Conservation (phyloP, 1,140 invertebrate species). For the Brachystomella parvula region DNA sequence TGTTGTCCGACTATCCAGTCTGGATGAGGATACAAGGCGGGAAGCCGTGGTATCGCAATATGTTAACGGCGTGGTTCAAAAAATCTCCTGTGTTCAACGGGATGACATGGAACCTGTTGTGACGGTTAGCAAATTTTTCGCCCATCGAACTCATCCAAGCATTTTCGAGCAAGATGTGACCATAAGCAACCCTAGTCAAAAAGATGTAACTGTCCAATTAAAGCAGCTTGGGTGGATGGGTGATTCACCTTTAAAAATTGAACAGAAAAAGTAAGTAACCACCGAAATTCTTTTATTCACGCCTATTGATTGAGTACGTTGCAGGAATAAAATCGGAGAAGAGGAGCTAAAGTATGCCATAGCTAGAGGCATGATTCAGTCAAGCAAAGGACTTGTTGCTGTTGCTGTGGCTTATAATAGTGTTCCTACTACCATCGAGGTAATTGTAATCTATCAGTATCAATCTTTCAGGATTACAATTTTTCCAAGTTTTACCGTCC, state of each 20-base stretch:
- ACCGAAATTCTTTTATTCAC: not conserved
- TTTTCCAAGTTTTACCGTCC: too few relatives aligned
- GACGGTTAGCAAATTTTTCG: slow-evolving; percentile 63
- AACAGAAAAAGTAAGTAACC: slow-evolving; percentile 32
- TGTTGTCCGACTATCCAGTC: slow-evolving; percentile 50
- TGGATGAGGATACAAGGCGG: slow-evolving; percentile 23
- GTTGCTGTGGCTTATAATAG: slow-evolving; percentile 35
- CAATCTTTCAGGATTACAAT: too few relatives aligned
- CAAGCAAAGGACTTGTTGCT: slow-evolving; percentile 22
- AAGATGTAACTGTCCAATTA: slow-evolving; percentile 30
- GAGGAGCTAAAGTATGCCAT: slow-evolving; percentile 28
- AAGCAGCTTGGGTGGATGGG: slow-evolving; percentile 40
- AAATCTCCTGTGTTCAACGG: slow-evolving; percentile 46
- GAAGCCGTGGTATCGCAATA: slow-evolving; percentile 46
- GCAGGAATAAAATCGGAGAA: slow-evolving; percentile 27
- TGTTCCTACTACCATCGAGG: slow-evolving; percentile 35
- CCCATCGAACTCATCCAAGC: slow-evolving; percentile 65
- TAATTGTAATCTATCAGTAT: slow-evolving; percentile 3
- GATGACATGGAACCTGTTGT: slow-evolving; percentile 54
- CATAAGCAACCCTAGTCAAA: slow-evolving; percentile 59
- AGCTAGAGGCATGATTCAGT: slow-evolving; percentile 30
- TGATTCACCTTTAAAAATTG: slow-evolving; percentile 28
- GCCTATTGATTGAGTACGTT: not conserved
- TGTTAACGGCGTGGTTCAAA: slow-evolving; percentile 58
- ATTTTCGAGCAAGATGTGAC: slow-evolving; percentile 71